Evolutionary conservation across 1,140 invertebrate genomes (phyloP), one percentile per base, ranked within the genome.

Genomic region (Rhyacophila brunnea): DNA sequence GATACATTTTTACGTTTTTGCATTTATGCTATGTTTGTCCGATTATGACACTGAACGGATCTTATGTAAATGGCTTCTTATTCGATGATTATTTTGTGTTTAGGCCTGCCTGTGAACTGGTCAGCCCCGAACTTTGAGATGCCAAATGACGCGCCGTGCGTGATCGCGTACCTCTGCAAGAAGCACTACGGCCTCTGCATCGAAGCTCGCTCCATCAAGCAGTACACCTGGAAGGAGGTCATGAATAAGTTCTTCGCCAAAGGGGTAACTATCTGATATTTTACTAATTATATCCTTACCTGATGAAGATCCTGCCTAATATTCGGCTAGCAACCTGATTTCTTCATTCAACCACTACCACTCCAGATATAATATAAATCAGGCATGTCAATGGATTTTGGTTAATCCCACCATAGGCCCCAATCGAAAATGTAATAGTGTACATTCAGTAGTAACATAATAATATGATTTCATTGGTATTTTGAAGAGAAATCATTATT

Each of bases 141-240:
- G 1, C 85, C 85, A 44, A 72, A 73, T 6, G 87, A 88, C 44
- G 78, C 87, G 23, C 86, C 91, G 38, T 95, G 92, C 68, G 90
- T 96, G 57, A 88, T 98, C 60, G 84, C 88, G 68, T 76, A 85
- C 36, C 78, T 98, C 4, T 98, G 94, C 73, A 84, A 90, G 50
- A 85, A 86, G 69, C 88, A 91, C 69, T 82, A 86, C 64, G 92
- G 91, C 1, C 82, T 93, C 1, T 78, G 86, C 10, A 83, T 93
- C 2, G 95, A 98, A 71, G 95, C 93, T 2, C 89, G 89, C 71
- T 86, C 86, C 11, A 91, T 96, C 58, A 96, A 96, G 73, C 89
- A 94, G 69, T 95, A 96, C 70, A 91, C 85, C 64, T 91, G 90
- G 80, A 91, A 87, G 69, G 86, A 83, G 55, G 84, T 90, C 58